phyloP scores from a whole-genome alignment of 2,113 vertebrate species.

The Chascanopsetta lugubris region DNA sequence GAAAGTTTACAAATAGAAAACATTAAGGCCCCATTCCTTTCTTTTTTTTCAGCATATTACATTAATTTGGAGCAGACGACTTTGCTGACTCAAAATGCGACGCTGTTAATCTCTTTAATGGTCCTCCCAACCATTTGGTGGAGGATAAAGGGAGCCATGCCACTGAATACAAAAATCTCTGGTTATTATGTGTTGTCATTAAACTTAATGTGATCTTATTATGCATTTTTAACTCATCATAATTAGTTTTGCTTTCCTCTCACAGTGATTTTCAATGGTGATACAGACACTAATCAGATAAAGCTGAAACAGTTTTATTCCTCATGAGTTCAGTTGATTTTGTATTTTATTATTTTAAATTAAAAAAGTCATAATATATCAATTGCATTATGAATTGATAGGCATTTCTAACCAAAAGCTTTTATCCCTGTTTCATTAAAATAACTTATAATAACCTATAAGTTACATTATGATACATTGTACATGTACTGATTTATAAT shows the following conservation, averaged over 20 bases:
- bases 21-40: constrained; percentile 2
- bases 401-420: not conserved
- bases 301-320: not conserved
- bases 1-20: constrained; percentile 23
- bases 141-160: not conserved
- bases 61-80: constrained; percentile 6
- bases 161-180: not conserved
- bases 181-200: not conserved
- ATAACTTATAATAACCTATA: too few relatives aligned
- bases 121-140: not conserved
- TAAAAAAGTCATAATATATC: too few relatives aligned
- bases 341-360: not conserved
- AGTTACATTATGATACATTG: too few relatives aligned
- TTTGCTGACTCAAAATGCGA: constrained; percentile 6
- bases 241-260: not conserved
- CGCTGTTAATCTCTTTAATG: constrained; percentile 10
- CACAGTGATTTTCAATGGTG: not conserved
- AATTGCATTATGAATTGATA: too few relatives aligned
- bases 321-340: not conserved
- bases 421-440: not conserved
- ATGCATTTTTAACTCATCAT: not conserved
- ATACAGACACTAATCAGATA: not conserved
- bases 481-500: too few relatives aligned
- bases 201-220: not conserved
- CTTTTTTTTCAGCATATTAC: not conserved